A percentile compares a stretch with the other conserved stretches of the same genome.
Conservation (phyloP, 2,113 vertebrate species). For the Oophaga pumilio region DNA sequence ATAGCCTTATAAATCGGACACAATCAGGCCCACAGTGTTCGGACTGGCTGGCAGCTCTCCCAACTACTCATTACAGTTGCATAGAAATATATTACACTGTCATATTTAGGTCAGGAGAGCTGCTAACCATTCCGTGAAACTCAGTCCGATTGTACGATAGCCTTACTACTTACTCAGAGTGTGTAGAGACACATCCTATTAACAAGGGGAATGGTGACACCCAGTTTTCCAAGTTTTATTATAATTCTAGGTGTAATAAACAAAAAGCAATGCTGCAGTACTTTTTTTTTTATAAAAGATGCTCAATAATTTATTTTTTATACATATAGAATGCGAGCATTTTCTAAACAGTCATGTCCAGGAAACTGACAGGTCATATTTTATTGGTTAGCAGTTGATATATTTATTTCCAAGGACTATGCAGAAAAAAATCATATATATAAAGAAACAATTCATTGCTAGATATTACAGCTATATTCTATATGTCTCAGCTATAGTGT, state of each 20-base stretch:
- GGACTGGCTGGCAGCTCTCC: too few species aligned
- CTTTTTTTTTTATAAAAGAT: neutral
- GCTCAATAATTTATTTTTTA: neutral
- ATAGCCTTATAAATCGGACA: too few species aligned
- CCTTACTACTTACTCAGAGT: too few species aligned
- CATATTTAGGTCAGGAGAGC: too few species aligned
- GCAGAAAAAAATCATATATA: neutral
- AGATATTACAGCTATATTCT: neutral
- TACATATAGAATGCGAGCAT: neutral
- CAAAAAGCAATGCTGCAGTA: neutral
- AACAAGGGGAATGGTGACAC: too few species aligned
- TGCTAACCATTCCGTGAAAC: too few species aligned
- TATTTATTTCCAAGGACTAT: neutral
- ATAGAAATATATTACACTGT: too few species aligned
- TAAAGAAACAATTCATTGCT: neutral
- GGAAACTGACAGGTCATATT: neutral
- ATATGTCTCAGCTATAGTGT: neutral
- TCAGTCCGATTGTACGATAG: too few species aligned
- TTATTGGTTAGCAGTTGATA: neutral
- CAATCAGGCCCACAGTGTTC: too few species aligned
- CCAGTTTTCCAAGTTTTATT: neutral
- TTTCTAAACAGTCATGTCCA: neutral
- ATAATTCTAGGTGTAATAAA: neutral
- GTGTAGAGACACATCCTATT: too few species aligned
- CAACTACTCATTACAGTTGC: too few species aligned